Percentiles rank a stretch among this genome's conserved stretches.
These are phyloP conservation scores for Lasiurus cinereus DNA, from an alignment of 2,113 vertebrate species.

Conservation along the genomic window DNA sequence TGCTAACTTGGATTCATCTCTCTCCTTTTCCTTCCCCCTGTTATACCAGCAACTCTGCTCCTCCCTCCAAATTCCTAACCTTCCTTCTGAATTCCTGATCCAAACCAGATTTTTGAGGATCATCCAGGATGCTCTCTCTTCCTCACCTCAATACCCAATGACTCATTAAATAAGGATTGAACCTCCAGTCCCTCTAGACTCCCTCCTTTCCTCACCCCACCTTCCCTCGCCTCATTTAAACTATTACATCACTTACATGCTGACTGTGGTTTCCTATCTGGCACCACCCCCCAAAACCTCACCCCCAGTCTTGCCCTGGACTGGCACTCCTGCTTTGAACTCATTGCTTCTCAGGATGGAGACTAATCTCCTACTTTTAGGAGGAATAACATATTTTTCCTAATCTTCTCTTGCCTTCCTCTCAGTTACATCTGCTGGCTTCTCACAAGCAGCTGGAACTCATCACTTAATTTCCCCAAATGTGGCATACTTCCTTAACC, in stretches of 20 bases:
- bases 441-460: neutral
- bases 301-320: neutral
- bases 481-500: neutral
- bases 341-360: neutral
- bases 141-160: neutral
- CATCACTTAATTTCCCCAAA: neutral
- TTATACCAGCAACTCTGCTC: neutral
- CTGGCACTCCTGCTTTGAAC: neutral
- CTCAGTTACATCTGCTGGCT: neutral
- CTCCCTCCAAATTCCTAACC: neutral
- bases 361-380: neutral
- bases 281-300: no score
- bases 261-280: neutral
- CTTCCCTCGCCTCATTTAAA: neutral
- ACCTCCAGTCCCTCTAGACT: neutral
- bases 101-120: neutral
- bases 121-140: neutral
- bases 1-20: neutral
- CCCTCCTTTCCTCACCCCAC: neutral
- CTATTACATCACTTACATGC: accelerated
- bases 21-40: neutral
- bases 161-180: neutral
- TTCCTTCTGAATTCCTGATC: neutral
- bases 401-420: neutral
- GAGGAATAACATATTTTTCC: neutral